Evolutionary conservation across 1,140 invertebrate species (phyloP), one percentile per base, ranked within the genome.

Genomic region (Brachionus sp.): DNA sequence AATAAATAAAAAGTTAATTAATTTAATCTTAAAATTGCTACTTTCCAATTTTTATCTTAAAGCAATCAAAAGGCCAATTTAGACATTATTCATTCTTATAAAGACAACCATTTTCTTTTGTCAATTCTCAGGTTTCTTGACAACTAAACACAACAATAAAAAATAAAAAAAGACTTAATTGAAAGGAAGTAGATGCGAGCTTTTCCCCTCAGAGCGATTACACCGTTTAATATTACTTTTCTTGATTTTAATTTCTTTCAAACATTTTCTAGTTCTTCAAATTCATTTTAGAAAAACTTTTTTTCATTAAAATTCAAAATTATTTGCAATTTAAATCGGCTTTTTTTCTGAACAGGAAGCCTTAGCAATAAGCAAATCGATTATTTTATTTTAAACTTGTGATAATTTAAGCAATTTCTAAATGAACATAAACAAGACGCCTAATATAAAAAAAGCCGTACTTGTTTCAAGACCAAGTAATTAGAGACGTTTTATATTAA

Each of bases 281-380:
- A 37, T 9, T 10, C 19, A 70, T 57, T 57, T 57, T 57, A 57
- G 50, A 57, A 57, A 57, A 57, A 19, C 16, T 57, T 57, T 57
- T 50, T 57, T 57, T 57, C 50, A 57, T 57, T 57, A 23, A 57
- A 57, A 57, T 23, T 23, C 33, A 16, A 73, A 19, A 13, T 73
- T 42, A 42, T 75, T 46, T 35, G 70, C 19, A 46, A 75, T 75
- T 75, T 75, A 75, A 75, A 75, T 75, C 70, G 39, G 44, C 39
- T 75, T 75, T 70, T 70, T 64, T 3, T 42, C 39, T 9, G 37
- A 70, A 39, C 70, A 75, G 70, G 42, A 75, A 75, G 16, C 70
- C 37, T 25, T 46, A 75, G 39, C 19, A 68, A 75, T 46, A 75
- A 75, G 9, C 25, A 75, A 75, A 75, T 42, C 68, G 37, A 73